Conservation (phyloP, 2,113 vertebrate genomes). For the Vimba vimba region DNA sequence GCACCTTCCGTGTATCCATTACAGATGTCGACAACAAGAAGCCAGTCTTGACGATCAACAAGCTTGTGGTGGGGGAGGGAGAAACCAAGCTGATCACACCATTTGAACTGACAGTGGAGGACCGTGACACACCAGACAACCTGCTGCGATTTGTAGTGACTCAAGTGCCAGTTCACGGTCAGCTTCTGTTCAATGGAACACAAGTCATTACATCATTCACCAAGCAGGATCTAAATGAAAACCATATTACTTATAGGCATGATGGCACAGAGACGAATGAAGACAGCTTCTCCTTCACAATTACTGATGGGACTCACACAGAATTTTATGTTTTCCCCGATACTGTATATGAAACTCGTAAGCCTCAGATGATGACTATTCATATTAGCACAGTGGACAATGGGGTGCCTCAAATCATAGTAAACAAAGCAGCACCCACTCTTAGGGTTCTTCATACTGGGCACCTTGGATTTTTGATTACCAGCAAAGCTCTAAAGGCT, state of each 20-base stretch:
- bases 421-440: conserved; percentile 88
- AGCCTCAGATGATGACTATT: conserved; percentile 90
- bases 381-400: conserved; percentile 85
- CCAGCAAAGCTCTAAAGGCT: conserved; percentile 88
- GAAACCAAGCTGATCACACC: conserved; percentile 93
- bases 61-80: conserved; percentile 82
- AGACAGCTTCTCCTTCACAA: conserved; percentile 93
- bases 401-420: conserved; percentile 83
- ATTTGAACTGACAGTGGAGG: conserved; percentile 92
- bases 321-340: conserved; percentile 95
- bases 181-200: conserved; percentile 85
- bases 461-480: conserved; percentile 87
- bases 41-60: conserved; percentile 87
- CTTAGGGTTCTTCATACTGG: conserved; percentile 83
- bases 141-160: conserved; percentile 86
- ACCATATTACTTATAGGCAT: conserved; percentile 92
- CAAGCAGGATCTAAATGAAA: conserved; percentile 94
- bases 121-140: conserved; percentile 86
- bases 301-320: conserved; percentile 90
- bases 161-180: conserved; percentile 88
- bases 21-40: conserved; percentile 96
- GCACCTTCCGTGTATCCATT: conserved; percentile 94
- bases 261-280: conserved; percentile 85
- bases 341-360: conserved; percentile 87
- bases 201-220: conserved; percentile 83